Conservation (phyloP, 2,797 vertebrate species). For the Hemitrygon akajei region DNA sequence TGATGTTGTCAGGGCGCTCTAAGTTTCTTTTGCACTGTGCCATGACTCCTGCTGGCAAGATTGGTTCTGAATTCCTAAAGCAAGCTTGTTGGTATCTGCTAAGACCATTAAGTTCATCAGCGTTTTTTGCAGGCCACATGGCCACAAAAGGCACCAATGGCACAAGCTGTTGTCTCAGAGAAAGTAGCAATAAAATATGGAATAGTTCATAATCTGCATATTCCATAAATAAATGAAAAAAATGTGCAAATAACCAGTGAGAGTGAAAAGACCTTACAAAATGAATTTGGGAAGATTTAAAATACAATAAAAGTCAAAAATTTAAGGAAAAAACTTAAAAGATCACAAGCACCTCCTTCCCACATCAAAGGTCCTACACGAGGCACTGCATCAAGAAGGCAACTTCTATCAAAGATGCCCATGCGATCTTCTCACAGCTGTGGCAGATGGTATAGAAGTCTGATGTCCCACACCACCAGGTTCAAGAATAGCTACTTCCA, state of each 20-base stretch:
- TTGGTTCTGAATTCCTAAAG: neutral
- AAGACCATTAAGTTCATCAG: neutral
- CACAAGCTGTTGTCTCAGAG: neutral
- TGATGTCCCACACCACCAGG: too few relatives aligned
- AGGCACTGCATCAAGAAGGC: too few relatives aligned
- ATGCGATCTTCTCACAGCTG: too few relatives aligned
- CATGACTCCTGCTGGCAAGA: neutral
- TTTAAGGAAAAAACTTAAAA: neutral
- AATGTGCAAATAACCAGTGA: too few relatives aligned
- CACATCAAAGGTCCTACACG: too few relatives aligned
- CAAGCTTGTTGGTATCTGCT: neutral
- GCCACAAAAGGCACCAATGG: neutral
- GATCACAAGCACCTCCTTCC: too few relatives aligned
- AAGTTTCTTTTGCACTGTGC: neutral
- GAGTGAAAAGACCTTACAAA: neutral
- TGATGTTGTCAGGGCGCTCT: neutral
- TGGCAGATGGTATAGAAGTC: too few relatives aligned
- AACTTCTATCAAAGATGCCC: too few relatives aligned
- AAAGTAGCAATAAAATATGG: too few relatives aligned
- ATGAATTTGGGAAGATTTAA: neutral
- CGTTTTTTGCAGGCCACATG: neutral
- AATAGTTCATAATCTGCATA: too few relatives aligned
- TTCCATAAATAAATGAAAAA: too few relatives aligned
- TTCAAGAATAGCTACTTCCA: too few relatives aligned
- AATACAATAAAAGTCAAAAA: neutral